A percentile compares a stretch with the other conserved stretches of the same genome.
Evolutionary conservation across 2,797 vertebrate genomes (phyloP).

Genomic region (Brotula barbata): DNA sequence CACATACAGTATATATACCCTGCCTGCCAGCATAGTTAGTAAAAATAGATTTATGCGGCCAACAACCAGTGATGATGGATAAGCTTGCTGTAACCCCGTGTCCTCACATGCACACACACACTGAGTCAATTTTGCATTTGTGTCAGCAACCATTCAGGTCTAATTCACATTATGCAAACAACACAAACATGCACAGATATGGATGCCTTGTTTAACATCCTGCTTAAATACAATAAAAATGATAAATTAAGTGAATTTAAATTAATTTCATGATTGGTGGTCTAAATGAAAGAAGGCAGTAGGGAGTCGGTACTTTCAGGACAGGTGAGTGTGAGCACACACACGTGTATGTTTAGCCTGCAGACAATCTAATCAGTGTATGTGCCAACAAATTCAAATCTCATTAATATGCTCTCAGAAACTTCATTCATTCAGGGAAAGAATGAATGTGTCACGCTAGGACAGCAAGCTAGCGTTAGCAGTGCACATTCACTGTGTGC

Average conservation of each 20-base stretch:
- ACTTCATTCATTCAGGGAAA: constrained; percentile 58
- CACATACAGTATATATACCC: constrained; percentile 9
- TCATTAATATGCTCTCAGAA: constrained; percentile 69
- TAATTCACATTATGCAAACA: neutral
- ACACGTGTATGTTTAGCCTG: constrained; percentile 18
- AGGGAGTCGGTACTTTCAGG: neutral
- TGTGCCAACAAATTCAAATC: constrained; percentile 62
- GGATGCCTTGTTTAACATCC: constrained; percentile 1
- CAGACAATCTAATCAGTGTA: constrained; percentile 57
- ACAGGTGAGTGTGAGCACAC: neutral
- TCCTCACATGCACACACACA: constrained; percentile 33
- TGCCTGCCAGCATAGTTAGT: constrained; percentile 69
- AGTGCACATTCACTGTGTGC: neutral
- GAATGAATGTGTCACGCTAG: constrained; percentile 37
- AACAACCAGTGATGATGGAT: constrained; percentile 76
- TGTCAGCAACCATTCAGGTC: neutral
- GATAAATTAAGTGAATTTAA: constrained; percentile 13
- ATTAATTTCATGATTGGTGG: constrained; percentile 16
- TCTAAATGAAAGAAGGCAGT: constrained; percentile 1
- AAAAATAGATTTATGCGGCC: constrained; percentile 75
- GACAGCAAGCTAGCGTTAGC: constrained; percentile 2
- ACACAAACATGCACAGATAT: neutral
- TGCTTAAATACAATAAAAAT: constrained; percentile 3
- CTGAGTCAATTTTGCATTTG: constrained; percentile 22
- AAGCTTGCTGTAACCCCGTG: constrained; percentile 71